A percentile compares a stretch with the other conserved stretches of the same genome.
Evolutionary conservation across 2,113 vertebrate species (phyloP).

Genomic region (Onychorhynchus coronatus): DNA sequence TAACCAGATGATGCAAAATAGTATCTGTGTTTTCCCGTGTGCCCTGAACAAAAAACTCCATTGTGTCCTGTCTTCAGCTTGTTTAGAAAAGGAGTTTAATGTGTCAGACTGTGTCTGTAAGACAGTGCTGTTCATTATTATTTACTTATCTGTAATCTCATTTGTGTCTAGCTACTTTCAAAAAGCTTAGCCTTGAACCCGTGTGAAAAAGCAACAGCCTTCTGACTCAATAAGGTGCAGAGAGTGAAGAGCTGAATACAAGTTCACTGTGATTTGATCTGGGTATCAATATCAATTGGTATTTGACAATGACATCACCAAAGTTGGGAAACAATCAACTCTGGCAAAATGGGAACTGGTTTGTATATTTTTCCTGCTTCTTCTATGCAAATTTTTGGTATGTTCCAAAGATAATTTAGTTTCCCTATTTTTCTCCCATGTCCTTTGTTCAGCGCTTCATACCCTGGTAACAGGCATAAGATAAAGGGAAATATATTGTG

Average conservation of each 20-base stretch:
- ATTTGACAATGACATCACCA: neutral
- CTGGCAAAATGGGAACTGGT: neutral
- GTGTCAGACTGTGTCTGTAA: neutral
- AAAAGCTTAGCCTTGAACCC: neutral
- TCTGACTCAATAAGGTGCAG: neutral
- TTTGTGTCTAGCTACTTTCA: neutral
- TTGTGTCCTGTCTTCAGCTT: neutral
- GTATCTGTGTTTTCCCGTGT: neutral
- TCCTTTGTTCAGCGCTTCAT: neutral
- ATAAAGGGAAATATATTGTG: neutral
- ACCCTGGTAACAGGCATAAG: neutral
- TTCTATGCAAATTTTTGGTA: neutral
- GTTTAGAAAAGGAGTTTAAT: conserved; percentile 6
- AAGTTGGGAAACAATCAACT: neutral
- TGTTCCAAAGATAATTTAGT: neutral
- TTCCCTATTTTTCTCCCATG: neutral
- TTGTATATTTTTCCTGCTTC: neutral
- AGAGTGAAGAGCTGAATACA: neutral
- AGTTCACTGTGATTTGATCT: neutral
- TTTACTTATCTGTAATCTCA: conserved; percentile 18
- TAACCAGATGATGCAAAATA: neutral
- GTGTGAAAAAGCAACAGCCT: neutral
- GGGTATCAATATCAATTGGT: neutral
- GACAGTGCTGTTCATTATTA: neutral
- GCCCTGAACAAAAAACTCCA: neutral